A percentile compares a stretch with the other conserved stretches of the same genome.
Conservation (phyloP, 2,888 invertebrate species). For the Coleophora flavipennella region DNA sequence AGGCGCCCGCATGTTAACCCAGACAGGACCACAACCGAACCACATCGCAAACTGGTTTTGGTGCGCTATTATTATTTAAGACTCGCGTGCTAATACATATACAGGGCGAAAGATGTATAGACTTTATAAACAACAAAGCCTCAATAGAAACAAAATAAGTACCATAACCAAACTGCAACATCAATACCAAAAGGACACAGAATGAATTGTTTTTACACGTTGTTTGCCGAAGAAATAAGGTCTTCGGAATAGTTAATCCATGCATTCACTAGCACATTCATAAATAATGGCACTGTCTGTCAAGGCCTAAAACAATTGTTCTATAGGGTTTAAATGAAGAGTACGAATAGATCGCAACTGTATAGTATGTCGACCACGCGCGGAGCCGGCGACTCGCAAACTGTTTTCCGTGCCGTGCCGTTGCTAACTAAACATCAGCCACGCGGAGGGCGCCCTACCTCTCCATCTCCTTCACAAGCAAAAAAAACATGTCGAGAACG, state of each 20-base stretch:
- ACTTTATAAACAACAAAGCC: slow-evolving; percentile 50
- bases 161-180: slow-evolving; percentile 34
- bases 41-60: slow-evolving; percentile 66
- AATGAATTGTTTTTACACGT: slow-evolving; percentile 47
- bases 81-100: slow-evolving; percentile 66
- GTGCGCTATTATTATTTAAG: slow-evolving; percentile 71
- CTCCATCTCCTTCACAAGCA: slow-evolving; percentile 54
- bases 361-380: slow-evolving; percentile 55
- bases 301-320: slow-evolving; percentile 45
- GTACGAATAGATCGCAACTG: slow-evolving; percentile 56
- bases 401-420: too few relatives aligned
- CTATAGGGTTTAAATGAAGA: slow-evolving; percentile 46
- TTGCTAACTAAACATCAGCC: slow-evolving; percentile 59
- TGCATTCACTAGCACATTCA: slow-evolving; percentile 67
- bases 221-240: slow-evolving; percentile 38
- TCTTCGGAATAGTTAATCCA: slow-evolving; percentile 44
- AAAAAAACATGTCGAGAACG: slow-evolving; percentile 29
- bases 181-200: slow-evolving; percentile 62
- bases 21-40: slow-evolving; percentile 62
- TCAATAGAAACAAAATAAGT: slow-evolving; percentile 29
- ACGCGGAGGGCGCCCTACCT: slow-evolving; percentile 61
- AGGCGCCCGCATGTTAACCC: slow-evolving; percentile 58
- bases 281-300: slow-evolving; percentile 58
- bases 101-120: slow-evolving; percentile 52
- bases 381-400: slow-evolving; percentile 70